phyloP scores from a whole-genome alignment of 2,888 invertebrate genomes.

The Tromatobia lineatoria region DNA sequence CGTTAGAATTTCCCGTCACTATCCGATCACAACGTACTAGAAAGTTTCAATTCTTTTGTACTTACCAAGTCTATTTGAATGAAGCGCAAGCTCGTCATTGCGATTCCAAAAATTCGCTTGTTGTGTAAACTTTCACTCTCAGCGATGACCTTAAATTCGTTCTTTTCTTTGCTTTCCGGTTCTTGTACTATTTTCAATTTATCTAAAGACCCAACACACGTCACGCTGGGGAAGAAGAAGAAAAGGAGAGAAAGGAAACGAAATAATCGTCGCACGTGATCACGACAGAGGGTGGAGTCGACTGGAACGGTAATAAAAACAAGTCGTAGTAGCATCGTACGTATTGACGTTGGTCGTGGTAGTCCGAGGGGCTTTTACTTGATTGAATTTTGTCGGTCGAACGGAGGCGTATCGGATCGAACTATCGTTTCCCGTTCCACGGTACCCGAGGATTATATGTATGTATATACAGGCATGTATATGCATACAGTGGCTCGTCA shows the following conservation, averaged over 20 bases:
- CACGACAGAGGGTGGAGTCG: constrained; percentile 46
- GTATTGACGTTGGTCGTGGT: constrained; percentile 16
- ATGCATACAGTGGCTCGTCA: background rate
- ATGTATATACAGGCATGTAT: constrained; percentile 5
- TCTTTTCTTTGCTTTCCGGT: background rate
- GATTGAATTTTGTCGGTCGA: constrained; percentile 68
- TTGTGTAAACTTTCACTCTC: background rate
- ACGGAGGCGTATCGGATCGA: constrained; percentile 60
- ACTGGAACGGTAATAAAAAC: constrained; percentile 61
- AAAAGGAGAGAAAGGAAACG: constrained; percentile 13
- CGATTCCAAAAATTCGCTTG: background rate
- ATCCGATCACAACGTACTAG: background rate
- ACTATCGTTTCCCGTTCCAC: constrained; percentile 29
- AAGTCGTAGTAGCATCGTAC: constrained; percentile 41
- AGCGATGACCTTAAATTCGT: background rate
- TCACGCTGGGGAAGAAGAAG: background rate
- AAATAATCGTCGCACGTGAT: constrained; percentile 38
- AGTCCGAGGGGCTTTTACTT: constrained; percentile 63
- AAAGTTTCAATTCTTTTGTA: background rate
- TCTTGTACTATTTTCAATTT: background rate
- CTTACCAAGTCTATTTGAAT: background rate
- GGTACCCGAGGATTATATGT: constrained; percentile 25
- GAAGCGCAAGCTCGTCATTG: background rate
- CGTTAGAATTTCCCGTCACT: background rate
- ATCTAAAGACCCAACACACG: background rate